Base-by-base conservation (phyloP, 2,797 vertebrate species). In the Gymnothorax reevesii region DNA sequence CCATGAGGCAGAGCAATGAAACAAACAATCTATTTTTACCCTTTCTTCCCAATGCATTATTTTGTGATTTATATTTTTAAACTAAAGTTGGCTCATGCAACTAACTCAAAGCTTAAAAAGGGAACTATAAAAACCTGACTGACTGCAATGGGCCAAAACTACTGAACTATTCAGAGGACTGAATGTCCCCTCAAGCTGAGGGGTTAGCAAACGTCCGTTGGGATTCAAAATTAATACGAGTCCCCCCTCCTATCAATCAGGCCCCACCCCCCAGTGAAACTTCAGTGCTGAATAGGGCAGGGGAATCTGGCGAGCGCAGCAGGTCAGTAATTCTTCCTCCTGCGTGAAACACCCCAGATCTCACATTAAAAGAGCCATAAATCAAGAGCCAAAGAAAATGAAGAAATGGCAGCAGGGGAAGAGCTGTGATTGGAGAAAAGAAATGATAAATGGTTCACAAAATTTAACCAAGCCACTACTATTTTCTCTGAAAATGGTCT, bases 281-380 rank as follows among this genome's bases (percentile, higher is more conserved):
- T 57, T 52, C 64, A 25, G 33, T 62, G 22, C 22, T 66, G 62
- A 84, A 84, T 20, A 69, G 83, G 69, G 60, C 83, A n/a, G 33
- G 60, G 59, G 33, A 69, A 84, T 84, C 83, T 84, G 83, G 83
- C 83, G n/a, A 69, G 60, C 83, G 60, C 42, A 5, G 42, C 22
- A 17, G 59, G 52, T 84, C 59, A 20, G 83, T 84, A 54, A 64
- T 42, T 84, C 59, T 66, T 52, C 83, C 20, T 49, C 15, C 42
- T 1, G 33, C 52, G 59, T 64, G 54, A 66, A 49, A 49, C 59
- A 22, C 62, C 6, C 42, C 52, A 49, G 25, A 84, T 42, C 83
- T 84, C 42, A 17, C 10, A 17, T 49, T 84, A 69, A 84, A 84
- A 64, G 20, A 25, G 8, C 13, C 42, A 64, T 86, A 86, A 64